Evolutionary conservation across 2,797 vertebrate species (phyloP).

Genomic region (Sitta carolinensis): DNA sequence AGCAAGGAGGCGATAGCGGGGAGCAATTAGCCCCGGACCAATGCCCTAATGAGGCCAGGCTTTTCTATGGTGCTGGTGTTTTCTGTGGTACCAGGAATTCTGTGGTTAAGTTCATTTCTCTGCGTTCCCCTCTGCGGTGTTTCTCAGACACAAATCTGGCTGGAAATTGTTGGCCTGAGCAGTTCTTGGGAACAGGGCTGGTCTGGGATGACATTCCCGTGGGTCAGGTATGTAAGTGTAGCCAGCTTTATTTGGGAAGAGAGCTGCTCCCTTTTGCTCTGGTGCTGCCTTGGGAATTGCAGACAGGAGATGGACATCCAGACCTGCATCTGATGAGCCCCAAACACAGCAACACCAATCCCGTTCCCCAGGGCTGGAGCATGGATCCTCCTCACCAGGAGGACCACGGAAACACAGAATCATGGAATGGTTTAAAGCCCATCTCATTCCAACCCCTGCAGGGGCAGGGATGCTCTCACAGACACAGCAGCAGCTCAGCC

Average conservation of each 20-base stretch:
- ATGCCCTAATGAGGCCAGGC: background rate
- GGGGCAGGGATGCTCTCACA: background rate
- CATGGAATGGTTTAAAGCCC: background rate
- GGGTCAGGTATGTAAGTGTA: background rate
- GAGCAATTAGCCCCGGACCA: background rate
- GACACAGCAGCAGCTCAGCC: background rate
- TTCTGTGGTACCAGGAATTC: background rate
- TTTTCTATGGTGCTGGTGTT: background rate
- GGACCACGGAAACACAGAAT: background rate
- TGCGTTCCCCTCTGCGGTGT: background rate
- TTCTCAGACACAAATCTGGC: background rate
- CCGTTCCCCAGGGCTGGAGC: fast-evolving
- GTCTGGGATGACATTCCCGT: fast-evolving
- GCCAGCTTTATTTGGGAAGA: background rate
- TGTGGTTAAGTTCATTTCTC: background rate
- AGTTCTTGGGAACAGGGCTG: background rate
- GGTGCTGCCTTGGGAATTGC: background rate
- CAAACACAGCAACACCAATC: background rate
- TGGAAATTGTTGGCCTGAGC: background rate
- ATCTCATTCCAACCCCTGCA: background rate
- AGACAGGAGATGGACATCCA: background rate
- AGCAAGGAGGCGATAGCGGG: fast-evolving
- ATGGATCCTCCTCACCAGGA: background rate
- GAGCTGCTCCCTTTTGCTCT: background rate
- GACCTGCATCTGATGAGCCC: too few species aligned